These are phyloP conservation scores for Henicopernis longicauda DNA, from an alignment of 2,113 vertebrate genomes.

Conservation along the genomic window DNA sequence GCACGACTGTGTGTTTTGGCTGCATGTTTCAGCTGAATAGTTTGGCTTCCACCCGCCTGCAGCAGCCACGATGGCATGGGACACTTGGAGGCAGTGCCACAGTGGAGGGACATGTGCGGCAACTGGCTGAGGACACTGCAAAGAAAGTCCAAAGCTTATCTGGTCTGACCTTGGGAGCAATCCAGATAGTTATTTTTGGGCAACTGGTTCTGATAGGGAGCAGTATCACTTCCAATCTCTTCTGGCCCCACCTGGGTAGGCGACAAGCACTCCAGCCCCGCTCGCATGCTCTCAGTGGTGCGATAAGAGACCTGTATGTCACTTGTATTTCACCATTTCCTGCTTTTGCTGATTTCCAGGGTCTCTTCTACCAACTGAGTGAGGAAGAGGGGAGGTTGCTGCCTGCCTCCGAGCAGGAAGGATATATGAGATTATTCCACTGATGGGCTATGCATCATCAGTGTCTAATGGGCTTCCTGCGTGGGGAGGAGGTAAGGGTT, in stretches of 20 bases:
- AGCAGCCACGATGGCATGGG: fast-evolving
- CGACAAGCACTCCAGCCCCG: not conserved
- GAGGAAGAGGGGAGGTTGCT: constrained; percentile 6
- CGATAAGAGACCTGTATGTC: not conserved
- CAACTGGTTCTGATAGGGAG: not conserved
- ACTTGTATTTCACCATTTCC: not conserved
- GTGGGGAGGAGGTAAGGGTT: not conserved
- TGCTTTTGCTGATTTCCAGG: constrained; percentile 44
- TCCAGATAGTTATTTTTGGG: not conserved
- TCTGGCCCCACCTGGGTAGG: not conserved
- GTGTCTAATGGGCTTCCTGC: constrained; percentile 50
- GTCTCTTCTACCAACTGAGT: not conserved
- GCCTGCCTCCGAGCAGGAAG: constrained; percentile 29
- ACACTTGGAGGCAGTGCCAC: not conserved
- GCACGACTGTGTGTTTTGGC: not conserved
- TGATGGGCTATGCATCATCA: constrained; percentile 43
- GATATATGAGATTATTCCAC: constrained; percentile 52
- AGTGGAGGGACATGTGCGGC: not conserved
- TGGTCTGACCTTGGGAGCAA: not conserved
- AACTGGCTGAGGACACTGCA: not conserved
- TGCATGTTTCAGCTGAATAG: fast-evolving
- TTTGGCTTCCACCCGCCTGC: not conserved
- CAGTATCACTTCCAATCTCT: not conserved
- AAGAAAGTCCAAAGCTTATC: not conserved
- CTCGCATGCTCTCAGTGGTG: not conserved